Percentiles rank a stretch among this genome's conserved stretches.
Evolutionary conservation across 1,140 invertebrate genomes (phyloP).

Genomic region (Bombus haemorrhoidalis): DNA sequence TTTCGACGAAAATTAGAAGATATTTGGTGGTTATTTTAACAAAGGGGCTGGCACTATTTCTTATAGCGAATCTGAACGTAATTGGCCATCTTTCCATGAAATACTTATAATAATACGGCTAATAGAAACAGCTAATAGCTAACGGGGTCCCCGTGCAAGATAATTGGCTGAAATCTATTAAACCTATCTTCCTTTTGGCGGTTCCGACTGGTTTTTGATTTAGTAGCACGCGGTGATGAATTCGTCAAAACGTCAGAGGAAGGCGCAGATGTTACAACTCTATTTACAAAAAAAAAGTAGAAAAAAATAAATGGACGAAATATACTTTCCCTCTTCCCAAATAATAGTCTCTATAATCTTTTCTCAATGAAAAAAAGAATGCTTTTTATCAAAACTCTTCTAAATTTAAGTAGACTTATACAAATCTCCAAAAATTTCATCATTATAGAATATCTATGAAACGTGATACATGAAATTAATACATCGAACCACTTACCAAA

Average conservation of each 20-base stretch:
- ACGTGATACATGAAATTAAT: background rate
- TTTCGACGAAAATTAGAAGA: conserved; percentile 30
- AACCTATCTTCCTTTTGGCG: conserved; percentile 49
- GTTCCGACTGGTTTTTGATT: conserved; percentile 59
- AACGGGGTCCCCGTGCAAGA: conserved; percentile 65
- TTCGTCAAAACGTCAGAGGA: conserved; percentile 46
- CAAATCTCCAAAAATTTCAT: background rate
- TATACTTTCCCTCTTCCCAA: background rate
- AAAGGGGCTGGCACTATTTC: conserved; percentile 3
- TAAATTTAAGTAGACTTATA: too few relatives aligned
- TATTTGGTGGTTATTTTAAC: conserved; percentile 33
- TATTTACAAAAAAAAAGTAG: background rate
- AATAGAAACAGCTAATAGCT: conserved; percentile 77
- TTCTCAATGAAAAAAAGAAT: too few relatives aligned
- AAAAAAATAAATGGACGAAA: background rate
- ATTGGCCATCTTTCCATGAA: background rate
- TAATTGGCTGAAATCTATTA: conserved; percentile 79
- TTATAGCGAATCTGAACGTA: too few relatives aligned
- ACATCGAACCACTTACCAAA: background rate
- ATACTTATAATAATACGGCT: conserved; percentile 60
- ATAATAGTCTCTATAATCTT: background rate
- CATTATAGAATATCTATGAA: background rate
- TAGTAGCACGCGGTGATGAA: conserved; percentile 65
- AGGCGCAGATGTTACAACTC: too few relatives aligned
- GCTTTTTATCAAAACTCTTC: too few relatives aligned